phyloP scores from a whole-genome alignment of 2,113 vertebrate genomes.

The Macquaria australasica region DNA sequence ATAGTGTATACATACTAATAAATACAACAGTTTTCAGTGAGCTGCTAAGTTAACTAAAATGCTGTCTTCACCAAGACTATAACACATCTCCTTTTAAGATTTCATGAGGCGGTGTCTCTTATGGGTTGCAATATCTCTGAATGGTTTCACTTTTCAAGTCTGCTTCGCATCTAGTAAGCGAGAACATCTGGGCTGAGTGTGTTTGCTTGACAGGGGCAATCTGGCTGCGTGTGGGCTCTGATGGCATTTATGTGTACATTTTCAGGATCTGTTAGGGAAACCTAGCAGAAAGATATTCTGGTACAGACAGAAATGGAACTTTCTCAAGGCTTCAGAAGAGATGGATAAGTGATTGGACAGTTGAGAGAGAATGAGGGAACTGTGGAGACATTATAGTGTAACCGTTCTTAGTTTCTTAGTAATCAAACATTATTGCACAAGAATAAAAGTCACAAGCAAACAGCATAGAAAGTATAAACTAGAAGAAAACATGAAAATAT shows the following conservation, averaged over 20 bases:
- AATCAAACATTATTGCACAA: conserved; percentile 1
- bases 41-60: conserved; percentile 53
- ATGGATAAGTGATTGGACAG: conserved; percentile 59
- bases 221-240: conserved; percentile 70
- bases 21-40: conserved; percentile 49
- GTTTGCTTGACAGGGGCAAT: conserved; percentile 70
- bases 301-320: conserved; percentile 72
- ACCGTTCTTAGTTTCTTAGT: conserved; percentile 8
- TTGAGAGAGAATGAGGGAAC: conserved; percentile 15
- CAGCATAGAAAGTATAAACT: not conserved
- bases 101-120: conserved; percentile 74
- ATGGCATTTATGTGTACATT: conserved; percentile 83
- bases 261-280: conserved; percentile 81
- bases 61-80: conserved; percentile 47
- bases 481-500: not conserved
- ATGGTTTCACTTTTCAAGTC: conserved; percentile 73
- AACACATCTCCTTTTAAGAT: conserved; percentile 73
- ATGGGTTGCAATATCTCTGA: conserved; percentile 67
- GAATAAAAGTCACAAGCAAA: not conserved
- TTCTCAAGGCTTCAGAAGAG: conserved; percentile 44
- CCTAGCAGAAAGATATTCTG: conserved; percentile 70
- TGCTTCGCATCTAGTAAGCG: conserved; percentile 54
- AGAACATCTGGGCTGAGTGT: conserved; percentile 59
- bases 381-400: not conserved
- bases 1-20: conserved; percentile 40